Evolutionary conservation across 2,888 invertebrate genomes (phyloP), one percentile per base, ranked within the genome.

Genomic region (Noctua fimbriata): DNA sequence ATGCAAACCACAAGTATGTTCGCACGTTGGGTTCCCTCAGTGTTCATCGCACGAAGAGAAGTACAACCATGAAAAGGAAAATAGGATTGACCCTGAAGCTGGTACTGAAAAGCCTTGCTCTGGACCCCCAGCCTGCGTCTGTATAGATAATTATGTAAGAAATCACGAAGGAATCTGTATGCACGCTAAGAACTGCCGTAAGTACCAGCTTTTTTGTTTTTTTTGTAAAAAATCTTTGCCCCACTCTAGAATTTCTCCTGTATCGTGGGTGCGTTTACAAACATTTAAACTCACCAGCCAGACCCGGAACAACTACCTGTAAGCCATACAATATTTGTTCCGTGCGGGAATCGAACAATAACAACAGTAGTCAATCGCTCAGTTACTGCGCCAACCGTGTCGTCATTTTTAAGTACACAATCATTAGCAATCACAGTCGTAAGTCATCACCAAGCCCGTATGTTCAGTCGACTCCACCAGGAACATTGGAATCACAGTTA

Each of bases 1-100:
- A 1, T 83, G 82, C n/a, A 28, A 71, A 12, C 88, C 88, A 12
- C 88, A 87, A 81, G n/a, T 72, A 44, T 87, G 87, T 71, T 74
- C 78, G 14, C 32, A 87, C 1, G 75, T 82, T 5, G 85, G 87
- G 0, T 0, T 67, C 12, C 49, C 49, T 9, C 41, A 76, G 21
- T 86, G 80, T 58, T 49, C 81, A 0, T 71, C 69, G 3, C 66
- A 67, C 10, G 75, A 69, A n/a, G 60, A 73, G 6, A 73, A 79
- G 32, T 49, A 78, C 14, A 32, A 9, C 24, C 14, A 71, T 52
- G 52, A n/a, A 32, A 60, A 4, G 1, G 60, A 73, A 44, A 1
- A 67, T 0, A 49, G 0, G 21, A 14, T 65, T 1, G 28, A 70
- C 18, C 2, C n/a, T 16, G 14, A 44, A 4, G 24, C 55, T 24